Evolutionary conservation across 2,113 vertebrate species (phyloP).

Genomic region (Anoplopoma fimbria): DNA sequence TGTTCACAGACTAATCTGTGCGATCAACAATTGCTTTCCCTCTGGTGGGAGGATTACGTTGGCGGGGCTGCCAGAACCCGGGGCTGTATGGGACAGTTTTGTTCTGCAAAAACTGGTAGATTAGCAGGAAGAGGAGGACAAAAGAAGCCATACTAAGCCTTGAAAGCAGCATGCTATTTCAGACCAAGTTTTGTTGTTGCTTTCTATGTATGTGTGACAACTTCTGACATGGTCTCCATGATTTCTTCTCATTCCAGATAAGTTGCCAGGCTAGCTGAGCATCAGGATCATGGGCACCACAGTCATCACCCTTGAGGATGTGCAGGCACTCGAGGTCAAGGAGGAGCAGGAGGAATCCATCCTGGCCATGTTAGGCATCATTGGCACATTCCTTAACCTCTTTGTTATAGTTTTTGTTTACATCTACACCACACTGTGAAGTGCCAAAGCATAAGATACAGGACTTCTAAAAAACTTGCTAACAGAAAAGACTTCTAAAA

Average conservation of each 20-base stretch:
- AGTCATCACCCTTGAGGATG: conserved; percentile 88
- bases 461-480: conserved; percentile 1
- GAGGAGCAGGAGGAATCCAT: conserved; percentile 94
- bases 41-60: not conserved
- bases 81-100: not conserved
- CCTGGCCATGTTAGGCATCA: conserved; percentile 90
- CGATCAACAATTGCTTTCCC: conserved; percentile 24
- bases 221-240: conserved; percentile 11
- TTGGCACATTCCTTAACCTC: conserved; percentile 91
- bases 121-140: not conserved
- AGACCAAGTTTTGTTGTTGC: not conserved
- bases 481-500: not conserved
- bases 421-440: conserved; percentile 91
- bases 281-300: conserved; percentile 89
- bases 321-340: conserved; percentile 88
- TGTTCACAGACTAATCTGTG: conserved; percentile 39
- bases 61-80: not conserved
- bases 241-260: conserved; percentile 79
- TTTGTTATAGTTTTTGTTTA: conserved; percentile 93
- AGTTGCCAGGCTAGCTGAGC: conserved; percentile 84
- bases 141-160: not conserved
- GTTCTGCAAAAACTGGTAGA: not conserved
- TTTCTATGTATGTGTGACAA: not conserved
- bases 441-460: not conserved
- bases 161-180: not conserved